Conservation (phyloP, 2,888 invertebrate species). For the Rhamphomyia laevipes region DNA sequence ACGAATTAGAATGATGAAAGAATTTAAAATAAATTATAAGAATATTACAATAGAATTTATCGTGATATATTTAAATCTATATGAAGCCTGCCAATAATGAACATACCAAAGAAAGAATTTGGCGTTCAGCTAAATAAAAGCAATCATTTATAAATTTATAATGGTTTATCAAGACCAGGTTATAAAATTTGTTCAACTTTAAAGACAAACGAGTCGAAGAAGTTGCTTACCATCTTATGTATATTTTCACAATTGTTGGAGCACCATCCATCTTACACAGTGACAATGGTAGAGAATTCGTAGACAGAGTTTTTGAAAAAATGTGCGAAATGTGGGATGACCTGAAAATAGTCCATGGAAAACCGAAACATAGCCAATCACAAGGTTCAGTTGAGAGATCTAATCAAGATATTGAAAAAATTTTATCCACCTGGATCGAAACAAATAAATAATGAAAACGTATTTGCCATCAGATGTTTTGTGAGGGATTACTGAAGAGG, state of each 20-base stretch:
- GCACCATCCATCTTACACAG: slow-evolving; percentile 12
- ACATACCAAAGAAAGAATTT: slow-evolving; percentile 1
- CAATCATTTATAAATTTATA: slow-evolving; percentile 26
- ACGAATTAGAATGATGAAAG: slow-evolving; percentile 11
- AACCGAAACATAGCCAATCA: slow-evolving; percentile 24
- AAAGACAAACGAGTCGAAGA: slow-evolving; percentile 26
- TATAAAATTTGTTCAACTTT: slow-evolving; percentile 34
- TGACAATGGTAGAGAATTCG: slow-evolving; percentile 17
- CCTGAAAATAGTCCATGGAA: slow-evolving; percentile 29
- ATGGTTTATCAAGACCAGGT: slow-evolving; percentile 21
- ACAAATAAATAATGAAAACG: slow-evolving; percentile 9
- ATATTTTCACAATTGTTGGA: slow-evolving; percentile 31
- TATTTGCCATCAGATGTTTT: background rate
- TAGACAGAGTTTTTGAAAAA: slow-evolving; percentile 12
- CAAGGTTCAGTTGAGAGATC: slow-evolving; percentile 27
- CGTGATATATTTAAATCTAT: slow-evolving; percentile 11
- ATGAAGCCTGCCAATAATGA: slow-evolving; percentile 10
- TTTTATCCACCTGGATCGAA: slow-evolving; percentile 28
- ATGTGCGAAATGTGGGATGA: slow-evolving; percentile 19
- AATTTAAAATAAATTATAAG: slow-evolving; percentile 11
- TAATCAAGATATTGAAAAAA: slow-evolving; percentile 26
- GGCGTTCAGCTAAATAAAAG: slow-evolving; percentile 8
- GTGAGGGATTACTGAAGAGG: background rate
- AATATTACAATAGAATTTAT: slow-evolving; percentile 8
- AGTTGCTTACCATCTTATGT: slow-evolving; percentile 26